Conservation (phyloP, 2,888 invertebrate species). For the Nowickia ferox region DNA sequence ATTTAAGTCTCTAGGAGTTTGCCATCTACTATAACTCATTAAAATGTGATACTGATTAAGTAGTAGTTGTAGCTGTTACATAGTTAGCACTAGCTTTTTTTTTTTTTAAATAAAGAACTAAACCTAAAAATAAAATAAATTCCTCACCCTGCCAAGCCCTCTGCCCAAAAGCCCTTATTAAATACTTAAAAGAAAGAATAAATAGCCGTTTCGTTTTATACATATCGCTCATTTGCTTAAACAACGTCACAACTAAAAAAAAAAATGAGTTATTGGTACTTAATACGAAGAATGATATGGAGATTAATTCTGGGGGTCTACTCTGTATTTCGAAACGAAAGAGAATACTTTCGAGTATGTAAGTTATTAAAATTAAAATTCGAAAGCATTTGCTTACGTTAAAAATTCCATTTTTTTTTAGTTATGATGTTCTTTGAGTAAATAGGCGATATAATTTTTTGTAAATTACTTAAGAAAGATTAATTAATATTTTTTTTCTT, state of each 20-base stretch:
- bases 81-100: slow-evolving; percentile 72
- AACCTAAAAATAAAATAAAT: slow-evolving; percentile 32
- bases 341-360: too few relatives aligned
- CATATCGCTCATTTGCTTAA: too few relatives aligned
- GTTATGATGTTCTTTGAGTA: too few relatives aligned
- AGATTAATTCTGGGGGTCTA: too few relatives aligned
- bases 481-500: slow-evolving; percentile 49
- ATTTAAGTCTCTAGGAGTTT: slow-evolving; percentile 66
- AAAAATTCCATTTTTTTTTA: too few relatives aligned
- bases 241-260: too few relatives aligned
- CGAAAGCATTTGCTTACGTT: too few relatives aligned
- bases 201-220: slow-evolving; percentile 8
- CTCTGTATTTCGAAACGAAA: too few relatives aligned
- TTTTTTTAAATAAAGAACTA: slow-evolving; percentile 52
- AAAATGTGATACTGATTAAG: slow-evolving; percentile 72
- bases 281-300: too few relatives aligned
- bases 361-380: too few relatives aligned
- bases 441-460: too few relatives aligned
- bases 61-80: slow-evolving; percentile 71
- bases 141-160: slow-evolving; percentile 17
- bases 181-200: slow-evolving; percentile 16
- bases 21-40: slow-evolving; percentile 72
- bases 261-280: too few relatives aligned
- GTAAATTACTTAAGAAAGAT: slow-evolving; percentile 31
- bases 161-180: background rate